These are phyloP conservation scores for Melanotaenia maccullochi DNA, from an alignment of 2,797 vertebrate genomes.

Conservation along the genomic window DNA sequence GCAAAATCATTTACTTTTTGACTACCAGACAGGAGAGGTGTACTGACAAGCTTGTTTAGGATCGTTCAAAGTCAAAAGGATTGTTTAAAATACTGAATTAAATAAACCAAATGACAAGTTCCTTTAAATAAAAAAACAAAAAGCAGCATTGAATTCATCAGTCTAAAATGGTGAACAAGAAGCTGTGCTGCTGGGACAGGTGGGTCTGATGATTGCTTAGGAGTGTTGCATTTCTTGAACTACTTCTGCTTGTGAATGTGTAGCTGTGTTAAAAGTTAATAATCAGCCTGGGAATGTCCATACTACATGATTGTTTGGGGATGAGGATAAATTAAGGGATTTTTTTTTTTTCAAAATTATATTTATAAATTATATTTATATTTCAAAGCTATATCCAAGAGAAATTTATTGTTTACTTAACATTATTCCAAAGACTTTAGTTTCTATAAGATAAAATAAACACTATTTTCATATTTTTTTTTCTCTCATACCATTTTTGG, in stretches of 20 bases:
- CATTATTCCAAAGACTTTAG: constrained; percentile 54
- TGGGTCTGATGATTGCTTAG: constrained; percentile 10
- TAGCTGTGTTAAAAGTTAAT: constrained; percentile 12
- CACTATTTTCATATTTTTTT: constrained; percentile 56
- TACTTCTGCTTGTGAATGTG: background rate
- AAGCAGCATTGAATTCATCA: constrained; percentile 4
- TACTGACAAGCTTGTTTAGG: constrained; percentile 34
- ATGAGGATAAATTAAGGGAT: constrained; percentile 2
- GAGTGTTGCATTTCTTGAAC: constrained; percentile 8
- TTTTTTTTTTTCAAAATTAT: too few relatives aligned
- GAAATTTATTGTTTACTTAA: constrained; percentile 2
- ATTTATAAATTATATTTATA: constrained; percentile 1
- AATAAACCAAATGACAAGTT: background rate
- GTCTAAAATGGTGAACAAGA: constrained; percentile 9
- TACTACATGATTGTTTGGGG: background rate
- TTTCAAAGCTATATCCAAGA: constrained; percentile 2
- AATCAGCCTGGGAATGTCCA: background rate
- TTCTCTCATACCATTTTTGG: constrained; percentile 50
- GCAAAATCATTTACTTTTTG: constrained; percentile 19
- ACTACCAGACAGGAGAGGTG: background rate
- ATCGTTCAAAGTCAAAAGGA: constrained; percentile 15
- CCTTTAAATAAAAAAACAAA: constrained; percentile 27
- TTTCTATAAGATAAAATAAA: constrained; percentile 15
- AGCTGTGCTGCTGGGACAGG: background rate
- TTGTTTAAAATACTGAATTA: constrained; percentile 9